Evolutionary conservation across 2,113 vertebrate genomes (phyloP), one percentile per base, ranked within the genome.

Genomic region (Chroicocephalus ridibundus): DNA sequence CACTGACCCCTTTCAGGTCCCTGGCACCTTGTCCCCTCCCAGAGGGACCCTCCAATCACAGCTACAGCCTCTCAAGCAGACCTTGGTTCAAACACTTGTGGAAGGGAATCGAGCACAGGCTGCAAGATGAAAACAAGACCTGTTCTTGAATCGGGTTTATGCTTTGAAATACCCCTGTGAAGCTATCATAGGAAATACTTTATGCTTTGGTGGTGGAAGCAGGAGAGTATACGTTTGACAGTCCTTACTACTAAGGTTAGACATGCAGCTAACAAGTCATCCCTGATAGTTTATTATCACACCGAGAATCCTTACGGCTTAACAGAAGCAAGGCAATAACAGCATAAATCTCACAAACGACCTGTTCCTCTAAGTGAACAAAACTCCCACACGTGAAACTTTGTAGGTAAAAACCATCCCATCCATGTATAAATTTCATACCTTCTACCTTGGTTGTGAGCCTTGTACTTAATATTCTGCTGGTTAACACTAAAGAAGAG

Each of bases 341-440:
- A 71, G 61, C 26, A 85, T 40, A 27, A 64, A 60, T 69, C 38
- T 81, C 40, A 55, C 11, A 21, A 9, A 77, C 76, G 26, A 77
- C 4, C 60, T 38, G 8, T 26, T 83, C 10, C 74, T 84, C 18
- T 57, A 24, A 31, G 9, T 44, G 55, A 65, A 34, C 32, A 89
- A 82, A 74, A 4, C 16, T 10, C 11, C 81, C 15, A 14, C 1
- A 4, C 34, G 61, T 49, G 36, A 74, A 86, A 34, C 5, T 36
- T 66, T 4, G 16, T 13, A 72, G 40, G 13, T 61, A 65, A 77
- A 93, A 93, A 3, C 34, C 44, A 13, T 34, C 6, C 8, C 29
- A 3, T 60, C 22, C 11, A 11, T 2, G 6, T 51, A 8, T 34
- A 9, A 2, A 1, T 77, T 72, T 60, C 0, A 0, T 65, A 38